These are phyloP conservation scores for Typhlomys cinereus DNA, from an alignment of 2,113 vertebrate genomes.

Conservation along the genomic window DNA sequence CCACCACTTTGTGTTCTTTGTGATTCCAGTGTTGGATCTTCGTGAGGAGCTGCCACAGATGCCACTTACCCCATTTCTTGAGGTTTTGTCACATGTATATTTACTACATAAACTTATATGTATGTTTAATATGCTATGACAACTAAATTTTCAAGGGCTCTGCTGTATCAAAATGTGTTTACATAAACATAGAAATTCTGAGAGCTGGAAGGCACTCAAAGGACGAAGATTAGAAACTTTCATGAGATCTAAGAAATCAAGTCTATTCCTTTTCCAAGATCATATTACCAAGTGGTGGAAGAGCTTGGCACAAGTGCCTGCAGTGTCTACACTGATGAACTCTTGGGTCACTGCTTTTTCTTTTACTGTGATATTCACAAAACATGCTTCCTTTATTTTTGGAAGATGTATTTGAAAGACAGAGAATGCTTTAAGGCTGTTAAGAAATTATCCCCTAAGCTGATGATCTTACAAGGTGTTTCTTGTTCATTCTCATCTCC, in stretches of 20 bases:
- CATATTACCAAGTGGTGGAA: neutral
- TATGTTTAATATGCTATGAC: neutral
- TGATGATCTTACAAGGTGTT: too few relatives aligned
- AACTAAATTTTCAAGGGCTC: neutral
- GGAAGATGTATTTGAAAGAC: neutral
- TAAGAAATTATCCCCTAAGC: too few relatives aligned
- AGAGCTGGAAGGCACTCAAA: neutral
- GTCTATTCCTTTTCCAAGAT: neutral
- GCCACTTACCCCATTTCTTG: neutral
- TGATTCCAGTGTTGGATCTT: neutral
- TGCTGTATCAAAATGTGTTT: too few relatives aligned
- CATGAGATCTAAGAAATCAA: neutral
- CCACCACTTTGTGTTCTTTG: neutral
- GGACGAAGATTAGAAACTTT: neutral
- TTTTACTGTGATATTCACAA: too few relatives aligned
- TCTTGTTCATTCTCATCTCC: neutral
- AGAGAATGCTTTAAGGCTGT: neutral
- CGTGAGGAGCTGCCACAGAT: neutral
- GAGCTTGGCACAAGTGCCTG: neutral
- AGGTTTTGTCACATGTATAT: too few relatives aligned
- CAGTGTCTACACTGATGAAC: too few relatives aligned
- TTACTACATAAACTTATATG: too few relatives aligned
- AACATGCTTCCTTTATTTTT: neutral
- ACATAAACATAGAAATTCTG: too few relatives aligned
- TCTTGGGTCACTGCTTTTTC: too few relatives aligned